A percentile compares a stretch with the other conserved stretches of the same genome.
phyloP scores from a whole-genome alignment of 1,140 invertebrate genomes.

The Thaumetopoea pityocampa region DNA sequence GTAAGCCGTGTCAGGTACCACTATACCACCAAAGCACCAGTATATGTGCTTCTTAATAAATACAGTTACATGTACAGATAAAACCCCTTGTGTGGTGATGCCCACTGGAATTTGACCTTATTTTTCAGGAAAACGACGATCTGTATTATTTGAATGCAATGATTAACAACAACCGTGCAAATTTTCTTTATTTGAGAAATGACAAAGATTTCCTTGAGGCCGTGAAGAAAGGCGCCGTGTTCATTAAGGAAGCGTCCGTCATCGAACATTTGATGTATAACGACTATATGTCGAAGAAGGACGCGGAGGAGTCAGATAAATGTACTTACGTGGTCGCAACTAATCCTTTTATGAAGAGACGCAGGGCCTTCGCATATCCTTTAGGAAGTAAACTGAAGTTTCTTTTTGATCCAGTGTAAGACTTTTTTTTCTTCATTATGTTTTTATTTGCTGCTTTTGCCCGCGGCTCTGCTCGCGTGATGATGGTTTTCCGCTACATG shows the following conservation, averaged over 20 bases:
- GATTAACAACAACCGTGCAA: conserved; percentile 48
- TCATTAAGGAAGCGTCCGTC: conserved; percentile 80
- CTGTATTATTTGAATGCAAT: conserved; percentile 56
- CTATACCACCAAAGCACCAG: too few relatives aligned
- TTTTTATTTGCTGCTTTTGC: background rate
- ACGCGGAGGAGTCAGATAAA: conserved; percentile 77
- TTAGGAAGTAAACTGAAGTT: conserved; percentile 75
- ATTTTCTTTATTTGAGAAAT: conserved; percentile 35
- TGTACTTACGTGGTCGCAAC: conserved; percentile 85
- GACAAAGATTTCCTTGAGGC: conserved; percentile 67
- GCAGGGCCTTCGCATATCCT: conserved; percentile 83
- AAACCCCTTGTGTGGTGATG: too few relatives aligned
- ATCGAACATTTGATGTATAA: conserved; percentile 81
- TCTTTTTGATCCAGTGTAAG: conserved; percentile 83
- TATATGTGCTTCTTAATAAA: too few relatives aligned
- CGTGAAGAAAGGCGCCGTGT: conserved; percentile 76
- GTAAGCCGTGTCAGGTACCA: too few relatives aligned
- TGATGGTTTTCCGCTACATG: too few relatives aligned
- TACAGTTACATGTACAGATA: too few relatives aligned
- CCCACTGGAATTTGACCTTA: background rate
- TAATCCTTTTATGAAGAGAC: conserved; percentile 78
- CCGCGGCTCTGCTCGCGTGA: too few relatives aligned
- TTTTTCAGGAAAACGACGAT: conserved; percentile 51
- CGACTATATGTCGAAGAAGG: conserved; percentile 81
- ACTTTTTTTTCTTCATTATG: conserved; percentile 23